A percentile compares a stretch with the other conserved stretches of the same genome.
Conservation (phyloP, 2,888 invertebrate species). For the Ceratothoa steindachneri region DNA sequence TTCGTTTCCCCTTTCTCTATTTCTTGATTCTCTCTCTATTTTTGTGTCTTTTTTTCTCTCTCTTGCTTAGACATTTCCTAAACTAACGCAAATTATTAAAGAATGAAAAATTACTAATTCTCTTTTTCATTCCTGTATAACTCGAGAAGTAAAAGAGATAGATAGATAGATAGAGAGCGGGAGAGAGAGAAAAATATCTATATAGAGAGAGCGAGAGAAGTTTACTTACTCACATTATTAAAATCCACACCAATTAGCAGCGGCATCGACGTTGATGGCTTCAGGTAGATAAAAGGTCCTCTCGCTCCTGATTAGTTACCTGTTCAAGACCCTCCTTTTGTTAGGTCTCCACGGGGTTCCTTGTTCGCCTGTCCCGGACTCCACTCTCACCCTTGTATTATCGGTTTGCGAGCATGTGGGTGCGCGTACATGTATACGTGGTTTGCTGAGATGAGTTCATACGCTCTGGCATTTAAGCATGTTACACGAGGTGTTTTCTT, state of each 20-base stretch:
- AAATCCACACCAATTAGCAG: conserved; percentile 13
- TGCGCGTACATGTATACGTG: background rate
- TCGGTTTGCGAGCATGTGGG: background rate
- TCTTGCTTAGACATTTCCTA: too few species aligned
- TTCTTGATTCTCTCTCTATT: too few species aligned
- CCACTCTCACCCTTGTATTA: background rate
- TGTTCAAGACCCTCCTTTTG: background rate
- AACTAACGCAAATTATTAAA: too few species aligned
- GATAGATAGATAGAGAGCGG: background rate
- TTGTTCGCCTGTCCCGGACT: background rate
- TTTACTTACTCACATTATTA: conserved; percentile 10
- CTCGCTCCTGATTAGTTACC: background rate
- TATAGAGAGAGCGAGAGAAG: too few species aligned
- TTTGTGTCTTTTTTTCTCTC: too few species aligned
- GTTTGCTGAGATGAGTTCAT: background rate
- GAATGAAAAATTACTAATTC: too few species aligned
- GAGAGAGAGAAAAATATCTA: too few species aligned
- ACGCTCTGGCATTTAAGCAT: too few species aligned
- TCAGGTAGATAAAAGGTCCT: background rate
- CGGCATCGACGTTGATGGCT: background rate
- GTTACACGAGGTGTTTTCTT: too few species aligned
- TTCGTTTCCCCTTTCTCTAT: too few species aligned
- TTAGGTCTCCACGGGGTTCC: background rate
- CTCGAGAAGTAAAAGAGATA: background rate
- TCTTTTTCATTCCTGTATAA: background rate